Conservation (phyloP, 2,113 vertebrate species). For the Arenaria interpres region DNA sequence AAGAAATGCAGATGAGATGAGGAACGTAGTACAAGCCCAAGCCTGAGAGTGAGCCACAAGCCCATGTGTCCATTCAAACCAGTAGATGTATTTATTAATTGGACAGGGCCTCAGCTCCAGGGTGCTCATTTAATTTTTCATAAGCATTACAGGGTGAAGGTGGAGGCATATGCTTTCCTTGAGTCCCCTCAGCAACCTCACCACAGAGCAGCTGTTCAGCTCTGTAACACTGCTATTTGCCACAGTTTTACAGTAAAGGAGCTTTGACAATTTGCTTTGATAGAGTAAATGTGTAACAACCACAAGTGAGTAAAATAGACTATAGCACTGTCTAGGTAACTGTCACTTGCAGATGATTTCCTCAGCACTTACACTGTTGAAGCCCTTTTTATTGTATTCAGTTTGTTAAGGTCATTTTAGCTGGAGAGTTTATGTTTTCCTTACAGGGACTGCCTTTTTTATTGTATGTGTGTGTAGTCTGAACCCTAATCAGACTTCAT, state of each 20-base stretch:
- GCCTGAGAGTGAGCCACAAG: rapidly evolving
- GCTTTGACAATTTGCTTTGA: neutral
- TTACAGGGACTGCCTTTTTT: neutral
- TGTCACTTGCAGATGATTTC: neutral
- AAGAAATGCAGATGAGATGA: neutral
- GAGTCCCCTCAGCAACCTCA: neutral
- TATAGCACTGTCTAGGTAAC: neutral
- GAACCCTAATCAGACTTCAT: neutral
- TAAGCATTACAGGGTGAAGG: neutral
- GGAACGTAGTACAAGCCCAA: neutral
- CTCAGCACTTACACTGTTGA: neutral
- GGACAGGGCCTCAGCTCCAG: neutral
- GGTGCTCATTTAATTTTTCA: neutral
- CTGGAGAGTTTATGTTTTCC: neutral
- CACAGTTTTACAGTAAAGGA: neutral
- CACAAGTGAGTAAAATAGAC: neutral
- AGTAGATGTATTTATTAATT: neutral
- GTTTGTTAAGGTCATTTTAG: neutral
- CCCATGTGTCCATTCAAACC: neutral
- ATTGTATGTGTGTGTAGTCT: neutral
- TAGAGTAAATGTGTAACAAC: neutral
- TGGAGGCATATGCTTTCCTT: neutral
- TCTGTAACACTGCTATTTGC: neutral
- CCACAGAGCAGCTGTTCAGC: neutral
- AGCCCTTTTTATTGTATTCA: neutral